Base-by-base conservation (phyloP, 2,797 vertebrate genomes). In the Gouania willdenowi region DNA sequence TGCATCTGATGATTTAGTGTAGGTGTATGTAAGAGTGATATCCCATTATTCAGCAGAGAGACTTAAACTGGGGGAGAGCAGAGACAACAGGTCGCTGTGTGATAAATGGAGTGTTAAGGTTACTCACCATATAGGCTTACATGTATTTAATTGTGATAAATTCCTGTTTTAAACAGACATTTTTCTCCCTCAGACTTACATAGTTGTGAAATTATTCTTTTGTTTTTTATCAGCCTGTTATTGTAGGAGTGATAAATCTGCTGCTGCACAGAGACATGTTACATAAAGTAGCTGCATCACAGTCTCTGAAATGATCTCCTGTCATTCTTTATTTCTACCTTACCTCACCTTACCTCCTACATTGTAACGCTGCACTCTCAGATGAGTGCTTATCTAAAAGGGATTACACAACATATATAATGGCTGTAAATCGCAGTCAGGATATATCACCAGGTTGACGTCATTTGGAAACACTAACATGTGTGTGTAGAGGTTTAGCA, bases 391-490 rank as follows among this genome's bases (percentile, higher is more conserved):
- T 6, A 12, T 30, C 56, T 32, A 17, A n/a, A n/a, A 20, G 43
- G 42, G 16, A 34, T 61, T 52, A 41, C 55, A 39, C 51, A 69
- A 50, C 40, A 30, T 12, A 6, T 23, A 6, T 31, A 10, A 38
- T 5, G n/a, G 2, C 44, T 41, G 41, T 34, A 29, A 63, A 57
- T n/a, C n/a, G n/a, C n/a, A n/a, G n/a, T n/a, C n/a, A n/a, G n/a
- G 36, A 3, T 25, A 46, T 61, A 58, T 80, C 67, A 63, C 54
- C 53, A 48, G 64, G 50, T 77, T 55, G 50, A 58, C 47, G 7
- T 66, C 64, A 41, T 46, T 77, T 59, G 77, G 57, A 67, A 77
- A 72, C 58, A 56, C 52, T 58, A 75, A 71, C 57, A 66, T 82
- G 68, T 7, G 54, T 63, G 80, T 72, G 68, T n/a, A 8, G 62